Conservation (phyloP, 2,113 vertebrate species). For the Glareola pratincola region DNA sequence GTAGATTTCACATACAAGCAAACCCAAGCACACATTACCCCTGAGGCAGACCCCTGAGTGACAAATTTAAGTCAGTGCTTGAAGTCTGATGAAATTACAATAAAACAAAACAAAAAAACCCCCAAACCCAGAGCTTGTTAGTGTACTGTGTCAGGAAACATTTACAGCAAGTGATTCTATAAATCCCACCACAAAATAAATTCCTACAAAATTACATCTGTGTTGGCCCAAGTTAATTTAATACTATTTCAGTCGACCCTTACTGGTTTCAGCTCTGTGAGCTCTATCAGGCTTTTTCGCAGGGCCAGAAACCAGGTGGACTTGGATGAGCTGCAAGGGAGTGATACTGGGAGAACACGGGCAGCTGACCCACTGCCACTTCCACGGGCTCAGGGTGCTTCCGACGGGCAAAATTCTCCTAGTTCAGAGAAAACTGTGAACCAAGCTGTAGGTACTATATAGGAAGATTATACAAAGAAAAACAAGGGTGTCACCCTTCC, state of each 20-base stretch:
- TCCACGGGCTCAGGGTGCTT: accelerated
- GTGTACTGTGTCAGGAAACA: not conserved
- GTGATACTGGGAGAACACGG: not conserved
- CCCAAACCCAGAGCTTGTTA: not conserved
- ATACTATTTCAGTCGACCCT: not conserved
- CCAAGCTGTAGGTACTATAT: not conserved
- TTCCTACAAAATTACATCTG: conserved; percentile 11
- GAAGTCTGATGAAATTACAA: not conserved
- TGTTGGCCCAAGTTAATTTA: not conserved
- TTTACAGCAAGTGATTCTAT: conserved; percentile 8
- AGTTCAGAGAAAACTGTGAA: not conserved
- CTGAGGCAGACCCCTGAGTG: not conserved
- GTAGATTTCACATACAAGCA: not conserved
- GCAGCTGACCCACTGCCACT: not conserved
- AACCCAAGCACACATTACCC: not conserved
- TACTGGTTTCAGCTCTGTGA: not conserved
- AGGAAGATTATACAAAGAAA: not conserved
- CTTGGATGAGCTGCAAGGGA: not conserved
- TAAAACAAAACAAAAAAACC: not conserved
- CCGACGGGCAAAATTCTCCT: not conserved
- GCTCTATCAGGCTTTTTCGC: not conserved
- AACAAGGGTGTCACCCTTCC: not conserved
- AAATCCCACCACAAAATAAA: conserved; percentile 29
- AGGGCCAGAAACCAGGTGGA: not conserved
- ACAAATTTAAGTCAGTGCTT: not conserved